These are phyloP conservation scores for Thalassaphorura encarpata DNA, from an alignment of 1,140 invertebrate genomes.

Conservation along the genomic window DNA sequence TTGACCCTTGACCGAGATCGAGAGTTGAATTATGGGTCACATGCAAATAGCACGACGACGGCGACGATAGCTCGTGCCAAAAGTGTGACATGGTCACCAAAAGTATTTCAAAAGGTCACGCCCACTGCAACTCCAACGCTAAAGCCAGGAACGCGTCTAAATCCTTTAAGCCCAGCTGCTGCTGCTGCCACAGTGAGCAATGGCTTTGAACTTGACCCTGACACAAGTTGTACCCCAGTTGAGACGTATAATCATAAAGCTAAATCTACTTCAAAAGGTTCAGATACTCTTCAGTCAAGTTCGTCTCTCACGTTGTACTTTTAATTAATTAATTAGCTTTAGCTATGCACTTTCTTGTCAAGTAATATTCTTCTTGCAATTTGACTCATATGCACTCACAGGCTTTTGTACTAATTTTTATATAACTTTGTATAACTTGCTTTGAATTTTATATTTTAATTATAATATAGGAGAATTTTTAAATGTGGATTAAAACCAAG, in stretches of 20 bases:
- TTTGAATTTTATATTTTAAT: too few relatives aligned
- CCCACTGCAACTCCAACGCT: constrained; percentile 10
- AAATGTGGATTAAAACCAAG: too few relatives aligned
- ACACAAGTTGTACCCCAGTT: constrained; percentile 29
- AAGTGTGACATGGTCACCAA: constrained; percentile 32
- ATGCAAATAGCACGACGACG: too few relatives aligned
- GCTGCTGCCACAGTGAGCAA: constrained; percentile 13
- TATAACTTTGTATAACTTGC: too few relatives aligned
- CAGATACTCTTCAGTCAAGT: constrained; percentile 30
- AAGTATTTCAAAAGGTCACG: constrained; percentile 28
- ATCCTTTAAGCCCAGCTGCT: too few relatives aligned
- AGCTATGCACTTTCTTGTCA: too few relatives aligned
- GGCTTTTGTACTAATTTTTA: too few relatives aligned
- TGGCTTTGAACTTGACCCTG: constrained; percentile 32
- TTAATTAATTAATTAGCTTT: constrained; percentile 16
- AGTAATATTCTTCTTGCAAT: too few relatives aligned
- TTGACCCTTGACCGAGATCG: constrained; percentile 28
- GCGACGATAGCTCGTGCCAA: constrained; percentile 4
- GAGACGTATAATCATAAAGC: constrained; percentile 29
- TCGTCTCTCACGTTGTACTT: constrained; percentile 32
- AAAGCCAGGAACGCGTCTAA: too few relatives aligned
- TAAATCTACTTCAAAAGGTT: constrained; percentile 6
- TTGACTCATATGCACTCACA: too few relatives aligned
- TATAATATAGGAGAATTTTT: too few relatives aligned
- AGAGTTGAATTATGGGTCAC: constrained; percentile 10